Evolutionary conservation across 2,888 invertebrate genomes (phyloP).

Genomic region (Brachypalpus laphriformis): DNA sequence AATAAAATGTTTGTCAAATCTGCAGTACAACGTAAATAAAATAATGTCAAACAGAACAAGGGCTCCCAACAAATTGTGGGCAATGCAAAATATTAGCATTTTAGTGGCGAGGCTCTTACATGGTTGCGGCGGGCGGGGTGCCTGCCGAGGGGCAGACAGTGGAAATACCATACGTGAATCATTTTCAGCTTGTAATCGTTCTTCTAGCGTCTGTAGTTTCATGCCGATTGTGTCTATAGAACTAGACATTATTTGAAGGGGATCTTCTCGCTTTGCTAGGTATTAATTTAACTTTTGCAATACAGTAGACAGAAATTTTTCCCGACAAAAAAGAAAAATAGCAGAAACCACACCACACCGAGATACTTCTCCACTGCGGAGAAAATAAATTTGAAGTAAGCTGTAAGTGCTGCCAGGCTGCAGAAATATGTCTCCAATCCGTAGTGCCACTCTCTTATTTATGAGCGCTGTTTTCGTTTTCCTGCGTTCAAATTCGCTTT

Average conservation of each 20-base stretch:
- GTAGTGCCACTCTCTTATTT: background rate
- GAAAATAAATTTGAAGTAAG: conserved; percentile 58
- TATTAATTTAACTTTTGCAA: conserved; percentile 48
- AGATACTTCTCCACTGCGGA: conserved; percentile 62
- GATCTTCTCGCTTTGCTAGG: conserved; percentile 24
- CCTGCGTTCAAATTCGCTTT: too few species aligned
- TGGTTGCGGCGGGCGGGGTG: conserved; percentile 85
- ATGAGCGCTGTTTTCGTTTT: background rate
- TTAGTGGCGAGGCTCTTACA: conserved; percentile 84
- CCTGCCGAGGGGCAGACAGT: conserved; percentile 83
- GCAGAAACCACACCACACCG: conserved; percentile 63
- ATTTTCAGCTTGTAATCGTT: conserved; percentile 86
- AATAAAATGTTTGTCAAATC: background rate
- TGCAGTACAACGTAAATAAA: background rate
- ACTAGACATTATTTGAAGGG: conserved; percentile 85
- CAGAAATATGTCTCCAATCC: conserved; percentile 11
- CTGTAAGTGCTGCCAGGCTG: conserved; percentile 35
- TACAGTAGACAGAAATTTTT: conserved; percentile 45
- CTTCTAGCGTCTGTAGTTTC: conserved; percentile 92
- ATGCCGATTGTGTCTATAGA: conserved; percentile 86
- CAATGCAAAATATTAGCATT: conserved; percentile 38
- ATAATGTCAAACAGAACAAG: background rate
- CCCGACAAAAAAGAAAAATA: conserved; percentile 63
- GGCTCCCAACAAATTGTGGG: conserved; percentile 12
- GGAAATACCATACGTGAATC: conserved; percentile 82